These are phyloP conservation scores for Apamea crenata DNA, from an alignment of 2,888 invertebrate species.

Conservation along the genomic window DNA sequence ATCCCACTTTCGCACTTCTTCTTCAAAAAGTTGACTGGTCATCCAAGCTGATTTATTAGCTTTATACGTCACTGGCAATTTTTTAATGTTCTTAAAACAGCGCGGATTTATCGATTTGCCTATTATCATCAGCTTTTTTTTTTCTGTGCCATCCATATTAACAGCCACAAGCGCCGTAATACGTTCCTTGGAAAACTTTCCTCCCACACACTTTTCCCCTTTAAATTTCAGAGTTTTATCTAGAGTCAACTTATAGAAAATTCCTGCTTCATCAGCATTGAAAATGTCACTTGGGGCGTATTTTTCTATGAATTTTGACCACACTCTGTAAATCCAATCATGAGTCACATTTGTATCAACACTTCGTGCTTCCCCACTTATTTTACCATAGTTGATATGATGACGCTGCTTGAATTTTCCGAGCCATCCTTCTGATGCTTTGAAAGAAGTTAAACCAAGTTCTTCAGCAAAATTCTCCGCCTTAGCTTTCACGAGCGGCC, in stretches of 20 bases:
- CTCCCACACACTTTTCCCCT: constrained; percentile 3
- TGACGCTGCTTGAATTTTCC: constrained; percentile 11
- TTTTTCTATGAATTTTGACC: too few relatives aligned
- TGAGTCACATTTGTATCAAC: neutral
- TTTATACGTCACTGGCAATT: too few relatives aligned
- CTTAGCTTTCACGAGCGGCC: constrained; percentile 7
- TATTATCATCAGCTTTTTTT: too few relatives aligned
- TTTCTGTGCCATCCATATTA: too few relatives aligned
- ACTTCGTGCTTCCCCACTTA: neutral
- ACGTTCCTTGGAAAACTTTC: too few relatives aligned
- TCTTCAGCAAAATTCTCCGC: neutral
- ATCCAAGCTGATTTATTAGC: too few relatives aligned
- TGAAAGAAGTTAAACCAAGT: constrained; percentile 1
- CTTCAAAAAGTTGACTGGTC: too few relatives aligned
- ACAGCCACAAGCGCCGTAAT: too few relatives aligned
- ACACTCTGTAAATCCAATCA: neutral
- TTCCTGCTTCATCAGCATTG: neutral
- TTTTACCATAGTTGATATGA: constrained; percentile 2
- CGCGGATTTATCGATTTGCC: too few relatives aligned
- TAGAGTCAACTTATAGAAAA: constrained; percentile 4
- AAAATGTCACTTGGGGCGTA: neutral
- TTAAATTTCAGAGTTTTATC: constrained; percentile 4
- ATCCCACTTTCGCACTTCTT: too few relatives aligned
- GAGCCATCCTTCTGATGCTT: constrained; percentile 12
- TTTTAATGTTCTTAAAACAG: too few relatives aligned